Base-by-base conservation (phyloP, 2,797 vertebrate genomes). In the Gymnopithys bicolor region DNA sequence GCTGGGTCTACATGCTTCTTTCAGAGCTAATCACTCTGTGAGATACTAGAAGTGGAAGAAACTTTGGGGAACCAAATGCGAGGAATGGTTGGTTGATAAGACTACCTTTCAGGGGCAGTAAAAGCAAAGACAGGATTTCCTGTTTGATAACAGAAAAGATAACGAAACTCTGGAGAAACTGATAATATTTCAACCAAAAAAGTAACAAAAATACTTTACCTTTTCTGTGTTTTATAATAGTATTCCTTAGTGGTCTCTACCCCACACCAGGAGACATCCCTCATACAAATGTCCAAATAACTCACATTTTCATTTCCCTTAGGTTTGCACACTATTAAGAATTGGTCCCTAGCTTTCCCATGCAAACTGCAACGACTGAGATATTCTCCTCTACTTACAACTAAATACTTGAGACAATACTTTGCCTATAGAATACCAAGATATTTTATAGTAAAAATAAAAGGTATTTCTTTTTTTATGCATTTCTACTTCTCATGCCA, bases 101-200 rank as follows among this genome's bases (percentile, higher is more conserved):
- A 5, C 39, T 32, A 28, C 63, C 22, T 75, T 69, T 46, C 82
- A 90, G 86, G 43, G 53, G 49, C 70, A 87, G 56, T 52, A 95
- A 89, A 84, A 80, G 69, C 49, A 86, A 91, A 95, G 92, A 30
- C 74, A 76, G 89, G 82, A 84, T 88, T 93, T 95, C 92, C 91
- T 89, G 45, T 35, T 68, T 68, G 89, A 92, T 88, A 90, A 89
- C 62, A 69, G n/a, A 74, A 59, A 19, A 85, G 88, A 94, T 77
- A 93, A 58, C 33, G 39, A 70, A 80, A 76, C 51, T 64, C 79
- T 71, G 60, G 39, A 87, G 55, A 91, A 91, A 73, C 55, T 41
- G 80, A 68, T 24, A 69, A 23, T 32, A 73, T 80, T 81, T 32
- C 70, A 33, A 76, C 30, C 30, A 56, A 86, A 81, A 92, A 80